Base-by-base conservation (phyloP, 2,888 invertebrate species). In the Myathropa florea region DNA sequence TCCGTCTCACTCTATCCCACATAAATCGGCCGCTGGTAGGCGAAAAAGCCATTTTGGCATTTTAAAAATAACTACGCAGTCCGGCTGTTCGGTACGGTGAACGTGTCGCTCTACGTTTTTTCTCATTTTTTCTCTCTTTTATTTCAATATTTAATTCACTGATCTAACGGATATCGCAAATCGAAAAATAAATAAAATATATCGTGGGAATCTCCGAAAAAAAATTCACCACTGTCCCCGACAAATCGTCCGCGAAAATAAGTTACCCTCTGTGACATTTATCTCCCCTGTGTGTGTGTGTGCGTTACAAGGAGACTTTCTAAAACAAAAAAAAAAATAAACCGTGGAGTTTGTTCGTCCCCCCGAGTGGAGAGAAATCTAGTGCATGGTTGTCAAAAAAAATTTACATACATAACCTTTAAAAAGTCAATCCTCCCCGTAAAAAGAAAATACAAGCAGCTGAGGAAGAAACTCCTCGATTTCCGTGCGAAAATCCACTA, bases 21-120 rank as follows among this genome's bases (percentile, higher is more conserved):
- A 30, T 24, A 26, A 26, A 46, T 30, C 78, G 36, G 53, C 28
- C 21, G 30, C 70, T 78, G 21, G 46, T 33, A 55, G 57, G 39
- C 46, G 82, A 68, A 80, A 83, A 86, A 86, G 88, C 87, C 83
- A 88, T 88, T 88, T 88, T 89, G 89, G 88, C 89, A 89, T 89
- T 90, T 90, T 90, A 90, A 90, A 90, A 90, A 90, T 90, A 90
- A 89, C 90, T 90, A 90, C 90, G 90, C 89, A 89, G 88, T 90
- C 88, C 83, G 88, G 88, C 83, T 88, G 88, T 88, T 80, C 81
- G 88, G 87, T 89, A 89, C 85, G 86, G 83, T 83, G 76, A 82
- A 85, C 85, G 88, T 88, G 88, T 83, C 87, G 84, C 84, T 88
- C 84, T 84, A 88, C 81, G 88, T 82, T 88, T 88, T 84, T 85